These are phyloP conservation scores for Tethya wilhelma DNA, from an alignment of 37 sponge, comb jelly and placozoan genomes.

Conservation along the genomic window DNA sequence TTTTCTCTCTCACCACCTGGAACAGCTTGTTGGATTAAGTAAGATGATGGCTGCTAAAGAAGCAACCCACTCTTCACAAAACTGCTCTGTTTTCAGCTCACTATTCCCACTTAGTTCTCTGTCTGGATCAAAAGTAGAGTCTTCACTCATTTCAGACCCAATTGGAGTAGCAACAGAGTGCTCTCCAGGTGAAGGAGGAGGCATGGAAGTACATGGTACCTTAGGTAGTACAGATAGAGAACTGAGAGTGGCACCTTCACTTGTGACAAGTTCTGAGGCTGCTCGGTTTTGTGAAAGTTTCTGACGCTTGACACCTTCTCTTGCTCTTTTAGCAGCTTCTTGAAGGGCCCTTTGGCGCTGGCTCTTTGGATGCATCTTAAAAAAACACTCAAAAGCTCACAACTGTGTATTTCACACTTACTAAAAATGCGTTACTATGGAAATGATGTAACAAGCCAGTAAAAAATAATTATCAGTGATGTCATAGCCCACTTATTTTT, in stretches of 20 bases:
- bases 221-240: background rate
- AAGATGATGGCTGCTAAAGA: too few species aligned
- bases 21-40: background rate
- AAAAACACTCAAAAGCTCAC: background rate
- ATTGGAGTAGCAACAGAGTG: background rate
- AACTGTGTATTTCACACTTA: background rate
- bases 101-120: background rate
- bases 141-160: background rate
- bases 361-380: constrained; percentile 14
- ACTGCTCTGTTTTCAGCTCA: background rate
- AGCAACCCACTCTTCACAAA: background rate
- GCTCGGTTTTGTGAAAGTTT: too few species aligned
- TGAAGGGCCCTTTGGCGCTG: constrained; percentile 8
- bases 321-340: background rate
- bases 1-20: background rate
- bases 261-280: background rate
- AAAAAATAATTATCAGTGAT: background rate
- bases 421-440: background rate
- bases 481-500: background rate
- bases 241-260: background rate
- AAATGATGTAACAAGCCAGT: background rate
- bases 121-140: background rate
- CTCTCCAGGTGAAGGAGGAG: background rate
- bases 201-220: background rate
- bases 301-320: constrained; percentile 24